phyloP scores from a whole-genome alignment of 2,797 vertebrate species.

The Tokudaia tokunoshimensis region DNA sequence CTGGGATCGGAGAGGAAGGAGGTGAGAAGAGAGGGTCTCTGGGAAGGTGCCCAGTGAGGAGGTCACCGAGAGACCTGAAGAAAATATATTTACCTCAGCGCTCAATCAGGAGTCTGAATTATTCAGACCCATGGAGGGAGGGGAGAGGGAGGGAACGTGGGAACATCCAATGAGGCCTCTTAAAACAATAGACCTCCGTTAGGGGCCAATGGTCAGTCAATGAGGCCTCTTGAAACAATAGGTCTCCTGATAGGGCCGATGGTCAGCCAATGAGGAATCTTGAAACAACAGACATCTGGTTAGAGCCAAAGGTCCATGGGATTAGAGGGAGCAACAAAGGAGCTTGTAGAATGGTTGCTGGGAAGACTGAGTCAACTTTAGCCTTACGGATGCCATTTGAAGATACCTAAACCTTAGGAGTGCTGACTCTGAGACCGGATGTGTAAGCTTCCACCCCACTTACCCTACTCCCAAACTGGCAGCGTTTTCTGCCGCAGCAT shows the following conservation, averaged over 20 bases:
- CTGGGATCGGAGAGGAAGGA: background rate
- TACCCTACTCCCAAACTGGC: background rate
- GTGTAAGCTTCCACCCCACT: background rate
- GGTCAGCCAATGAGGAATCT: background rate
- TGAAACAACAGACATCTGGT: background rate
- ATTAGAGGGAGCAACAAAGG: background rate
- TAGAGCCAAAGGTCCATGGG: background rate
- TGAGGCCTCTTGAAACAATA: background rate
- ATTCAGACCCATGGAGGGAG: fast-evolving
- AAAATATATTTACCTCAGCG: background rate
- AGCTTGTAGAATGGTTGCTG: background rate
- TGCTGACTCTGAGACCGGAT: background rate
- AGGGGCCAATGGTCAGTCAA: background rate
- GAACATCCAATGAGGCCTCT: background rate
- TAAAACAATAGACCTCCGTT: background rate
- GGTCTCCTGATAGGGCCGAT: too few species aligned
- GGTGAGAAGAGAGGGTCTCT: background rate
- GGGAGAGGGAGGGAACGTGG: fast-evolving
- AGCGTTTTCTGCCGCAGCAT: background rate
- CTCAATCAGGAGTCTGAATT: background rate
- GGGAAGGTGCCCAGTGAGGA: background rate
- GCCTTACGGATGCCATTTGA: too few species aligned
- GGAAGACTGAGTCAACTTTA: too few species aligned
- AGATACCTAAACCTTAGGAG: too few species aligned
- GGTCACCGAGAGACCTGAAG: background rate